Evolutionary conservation across 2,888 invertebrate genomes (phyloP), one percentile per base, ranked within the genome.

Genomic region (Gandaritis pyraliata): DNA sequence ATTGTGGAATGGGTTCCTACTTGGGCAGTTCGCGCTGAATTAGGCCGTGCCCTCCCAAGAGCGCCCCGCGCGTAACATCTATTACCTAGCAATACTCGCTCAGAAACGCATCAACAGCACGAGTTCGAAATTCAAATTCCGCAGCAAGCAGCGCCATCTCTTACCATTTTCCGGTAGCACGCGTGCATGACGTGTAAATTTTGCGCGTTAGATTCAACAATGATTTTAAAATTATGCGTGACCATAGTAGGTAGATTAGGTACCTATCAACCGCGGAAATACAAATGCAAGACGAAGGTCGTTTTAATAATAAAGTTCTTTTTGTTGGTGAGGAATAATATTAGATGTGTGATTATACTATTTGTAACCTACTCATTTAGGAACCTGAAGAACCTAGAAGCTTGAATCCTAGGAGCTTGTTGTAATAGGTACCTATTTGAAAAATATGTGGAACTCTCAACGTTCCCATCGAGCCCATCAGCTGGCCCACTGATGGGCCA

Each of bases 1-100:
- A 90, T 90, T 88, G 88, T 88, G 86, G 89, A 90, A 90, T 86
- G 83, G 85, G 79, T 82, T n/a, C n/a, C n/a, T n/a, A 82, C 78
- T 79, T 85, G 83, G 85, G 80, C 81, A 81, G 77, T 77, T 80
- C 80, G 80, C 83, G 83, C 82, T 13, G 83, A 90, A 88, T 88
- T 88, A 85, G 90, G 87, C 84, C 89, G 87, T 83, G 84, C 83
- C 90, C 88, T 88, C 90, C 89, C 76, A 71, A 81, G 73, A 83
- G 88, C 83, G 90, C 90, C 89, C 76, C 87, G 87, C 87, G 87
- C 86, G 83, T 80, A 80, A 68, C 70, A 77, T 78, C 78, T 82
- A 80, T 83, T 84, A 84, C 82, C 83, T 73, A 73, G 77, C 77
- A 72, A 70, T 66, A 82, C 52, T 49, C 43, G 16, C 76, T 80